phyloP scores from a whole-genome alignment of 2,113 vertebrate genomes.

The Pseudopipra pipra region DNA sequence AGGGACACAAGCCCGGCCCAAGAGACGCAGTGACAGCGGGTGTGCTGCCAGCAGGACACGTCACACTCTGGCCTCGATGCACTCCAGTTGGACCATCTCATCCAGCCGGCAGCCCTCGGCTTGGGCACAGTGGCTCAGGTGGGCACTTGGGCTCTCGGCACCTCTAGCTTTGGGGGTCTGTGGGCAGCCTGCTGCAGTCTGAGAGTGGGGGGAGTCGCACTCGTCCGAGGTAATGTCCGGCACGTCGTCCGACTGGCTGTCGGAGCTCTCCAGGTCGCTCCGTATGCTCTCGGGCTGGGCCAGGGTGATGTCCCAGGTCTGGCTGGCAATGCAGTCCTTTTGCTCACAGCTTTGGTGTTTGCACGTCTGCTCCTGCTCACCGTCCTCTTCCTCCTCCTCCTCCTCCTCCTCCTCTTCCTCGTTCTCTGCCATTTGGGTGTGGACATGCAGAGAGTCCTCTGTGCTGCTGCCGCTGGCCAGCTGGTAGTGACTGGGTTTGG shows the following conservation, averaged over 20 bases:
- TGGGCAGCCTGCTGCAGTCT: conserved; percentile 66
- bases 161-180: conserved; percentile 62
- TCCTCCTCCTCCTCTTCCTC: conserved; percentile 64
- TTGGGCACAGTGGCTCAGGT: conserved; percentile 73
- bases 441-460: conserved; percentile 87
- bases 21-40: conserved; percentile 33
- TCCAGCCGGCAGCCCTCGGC: conserved; percentile 68
- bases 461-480: conserved; percentile 88
- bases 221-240: conserved; percentile 95
- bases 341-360: conserved; percentile 78
- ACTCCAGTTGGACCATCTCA: conserved; percentile 70
- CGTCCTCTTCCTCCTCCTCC: conserved; percentile 69
- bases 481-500: conserved; percentile 95
- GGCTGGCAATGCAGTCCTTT: conserved; percentile 74
- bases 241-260: conserved; percentile 96
- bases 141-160: conserved; percentile 81
- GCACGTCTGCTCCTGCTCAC: conserved; percentile 78
- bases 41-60: conserved; percentile 44
- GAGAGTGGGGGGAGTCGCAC: conserved; percentile 86
- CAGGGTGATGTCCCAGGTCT: conserved; percentile 88
- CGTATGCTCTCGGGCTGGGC: conserved; percentile 98
- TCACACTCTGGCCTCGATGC: conserved; percentile 78
- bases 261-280: conserved; percentile 97
- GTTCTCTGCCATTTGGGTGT: conserved; percentile 77
- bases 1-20: conserved; percentile 5